Percentiles rank a stretch among this genome's conserved stretches.
Evolutionary conservation across 2,797 vertebrate genomes (phyloP).

Genomic region (Pipistrellus pygmaeus): DNA sequence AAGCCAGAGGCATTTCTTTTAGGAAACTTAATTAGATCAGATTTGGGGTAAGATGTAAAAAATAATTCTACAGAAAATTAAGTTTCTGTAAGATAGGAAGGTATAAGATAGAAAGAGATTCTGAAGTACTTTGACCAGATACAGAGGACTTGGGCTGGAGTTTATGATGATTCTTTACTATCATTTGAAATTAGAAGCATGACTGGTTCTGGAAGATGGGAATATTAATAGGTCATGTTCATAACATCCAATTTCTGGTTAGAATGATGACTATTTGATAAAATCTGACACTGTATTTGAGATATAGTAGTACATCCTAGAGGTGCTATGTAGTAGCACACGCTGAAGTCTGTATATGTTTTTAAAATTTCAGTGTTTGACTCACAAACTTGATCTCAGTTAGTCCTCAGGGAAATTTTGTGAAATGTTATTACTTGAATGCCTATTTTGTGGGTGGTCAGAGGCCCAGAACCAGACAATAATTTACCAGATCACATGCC

Average conservation of each 20-base stretch:
- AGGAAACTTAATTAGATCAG: background rate
- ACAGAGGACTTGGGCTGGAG: too few relatives aligned
- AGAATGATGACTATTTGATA: background rate
- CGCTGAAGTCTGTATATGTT: background rate
- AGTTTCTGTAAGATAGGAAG: background rate
- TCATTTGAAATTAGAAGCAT: background rate
- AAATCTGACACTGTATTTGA: background rate
- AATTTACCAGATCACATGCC: fast-evolving
- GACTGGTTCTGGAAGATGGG: background rate
- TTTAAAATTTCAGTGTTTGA: background rate
- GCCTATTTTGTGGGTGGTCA: background rate
- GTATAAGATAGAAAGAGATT: background rate
- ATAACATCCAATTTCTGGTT: background rate
- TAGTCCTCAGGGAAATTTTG: background rate
- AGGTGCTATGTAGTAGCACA: fast-evolving
- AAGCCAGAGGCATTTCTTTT: background rate
- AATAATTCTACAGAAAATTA: background rate
- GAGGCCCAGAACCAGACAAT: fast-evolving
- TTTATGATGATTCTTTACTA: background rate
- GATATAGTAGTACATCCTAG: background rate
- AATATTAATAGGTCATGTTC: too few relatives aligned
- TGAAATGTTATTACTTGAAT: background rate
- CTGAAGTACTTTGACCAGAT: background rate
- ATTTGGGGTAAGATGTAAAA: background rate
- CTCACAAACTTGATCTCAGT: background rate